phyloP scores from a whole-genome alignment of 2,113 vertebrate genomes.

The Gymnorhina tibicen region DNA sequence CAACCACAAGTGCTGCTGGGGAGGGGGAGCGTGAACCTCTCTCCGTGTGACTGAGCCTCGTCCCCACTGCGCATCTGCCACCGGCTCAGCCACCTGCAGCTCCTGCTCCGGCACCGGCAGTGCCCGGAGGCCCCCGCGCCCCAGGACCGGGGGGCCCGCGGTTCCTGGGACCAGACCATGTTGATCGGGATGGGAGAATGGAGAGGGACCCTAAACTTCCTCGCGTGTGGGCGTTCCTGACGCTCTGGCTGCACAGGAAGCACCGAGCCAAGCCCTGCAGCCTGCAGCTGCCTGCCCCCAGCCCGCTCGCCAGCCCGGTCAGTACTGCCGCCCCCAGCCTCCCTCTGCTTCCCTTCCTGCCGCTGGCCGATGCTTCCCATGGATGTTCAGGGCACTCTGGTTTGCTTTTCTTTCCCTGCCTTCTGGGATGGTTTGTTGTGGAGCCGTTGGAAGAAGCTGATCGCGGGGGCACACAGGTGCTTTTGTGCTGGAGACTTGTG shows the following conservation, averaged over 20 bases:
- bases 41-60: fast-evolving
- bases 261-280: slow-evolving; percentile 68
- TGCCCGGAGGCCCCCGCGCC: background rate
- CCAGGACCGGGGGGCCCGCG: background rate
- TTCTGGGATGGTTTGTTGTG: background rate
- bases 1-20: background rate
- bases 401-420: background rate
- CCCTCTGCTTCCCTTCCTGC: background rate
- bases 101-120: background rate
- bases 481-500: background rate
- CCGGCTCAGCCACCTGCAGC: background rate
- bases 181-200: slow-evolving; percentile 62
- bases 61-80: background rate
- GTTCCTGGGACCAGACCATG: background rate
- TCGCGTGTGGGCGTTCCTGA: slow-evolving; percentile 69
- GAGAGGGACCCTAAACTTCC: slow-evolving; percentile 72
- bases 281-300: slow-evolving; percentile 52
- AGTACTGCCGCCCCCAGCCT: slow-evolving; percentile 46
- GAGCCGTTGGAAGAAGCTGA: fast-evolving
- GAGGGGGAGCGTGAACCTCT: background rate
- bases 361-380: fast-evolving
- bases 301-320: slow-evolving; percentile 64
- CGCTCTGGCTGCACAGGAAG: slow-evolving; percentile 73
- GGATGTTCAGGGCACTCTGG: background rate
- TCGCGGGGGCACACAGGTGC: fast-evolving